A percentile compares a stretch with the other conserved stretches of the same genome.
phyloP scores from a whole-genome alignment of 2,797 vertebrate species.

The Myoxocephalus aenaeus region DNA sequence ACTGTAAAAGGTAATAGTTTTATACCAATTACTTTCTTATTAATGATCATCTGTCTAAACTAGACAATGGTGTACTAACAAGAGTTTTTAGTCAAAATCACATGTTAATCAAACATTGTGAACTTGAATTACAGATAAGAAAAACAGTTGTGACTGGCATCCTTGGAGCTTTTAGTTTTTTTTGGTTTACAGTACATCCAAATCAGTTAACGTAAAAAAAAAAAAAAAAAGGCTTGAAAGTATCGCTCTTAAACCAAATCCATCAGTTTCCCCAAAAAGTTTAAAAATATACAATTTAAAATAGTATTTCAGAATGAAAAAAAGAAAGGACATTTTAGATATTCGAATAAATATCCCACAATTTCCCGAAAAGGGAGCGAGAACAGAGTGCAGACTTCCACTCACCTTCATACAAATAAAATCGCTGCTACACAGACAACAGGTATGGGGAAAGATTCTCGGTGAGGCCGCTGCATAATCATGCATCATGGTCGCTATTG shows the following conservation, averaged over 20 bases:
- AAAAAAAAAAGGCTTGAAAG: background rate
- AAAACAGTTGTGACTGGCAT: background rate
- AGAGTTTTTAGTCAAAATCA: background rate
- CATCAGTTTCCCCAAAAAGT: background rate
- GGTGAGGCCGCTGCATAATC: conserved; percentile 94
- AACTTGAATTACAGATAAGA: background rate
- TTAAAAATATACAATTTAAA: background rate
- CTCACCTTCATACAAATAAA: conserved; percentile 95
- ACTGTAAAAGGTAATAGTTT: background rate
- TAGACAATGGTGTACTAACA: background rate
- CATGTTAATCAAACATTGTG: background rate
- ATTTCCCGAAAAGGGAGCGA: background rate
- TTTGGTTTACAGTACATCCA: background rate
- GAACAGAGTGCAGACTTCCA: conserved; percentile 61
- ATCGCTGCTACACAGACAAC: conserved; percentile 96
- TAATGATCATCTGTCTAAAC: background rate
- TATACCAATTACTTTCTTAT: background rate
- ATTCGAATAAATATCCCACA: background rate
- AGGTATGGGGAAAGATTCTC: conserved; percentile 95
- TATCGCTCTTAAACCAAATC: background rate
- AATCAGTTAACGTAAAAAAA: background rate
- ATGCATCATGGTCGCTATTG: conserved; percentile 91
- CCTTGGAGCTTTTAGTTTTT: background rate
- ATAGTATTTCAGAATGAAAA: background rate
- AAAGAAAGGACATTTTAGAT: background rate